Conservation (phyloP, 2,113 vertebrate species). For the cattle (Bos taurus) region DNA sequence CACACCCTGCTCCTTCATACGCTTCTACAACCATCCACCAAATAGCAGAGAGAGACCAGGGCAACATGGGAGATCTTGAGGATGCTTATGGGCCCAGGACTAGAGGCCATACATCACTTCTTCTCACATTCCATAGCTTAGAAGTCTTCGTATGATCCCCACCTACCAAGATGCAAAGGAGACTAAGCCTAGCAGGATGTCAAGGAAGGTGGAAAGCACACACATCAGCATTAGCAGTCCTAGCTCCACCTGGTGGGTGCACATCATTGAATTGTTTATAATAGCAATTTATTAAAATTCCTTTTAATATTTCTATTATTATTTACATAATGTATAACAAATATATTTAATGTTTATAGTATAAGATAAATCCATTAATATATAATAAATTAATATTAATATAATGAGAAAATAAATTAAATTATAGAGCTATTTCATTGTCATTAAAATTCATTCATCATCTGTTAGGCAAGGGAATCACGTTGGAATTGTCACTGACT, state of each 20-base stretch:
- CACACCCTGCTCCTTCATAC: rapidly evolving
- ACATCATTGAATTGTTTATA: background rate
- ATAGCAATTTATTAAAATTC: background rate
- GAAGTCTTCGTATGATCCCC: no score
- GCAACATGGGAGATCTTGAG: rapidly evolving
- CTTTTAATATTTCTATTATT: background rate
- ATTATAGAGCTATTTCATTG: background rate
- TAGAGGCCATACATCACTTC: background rate
- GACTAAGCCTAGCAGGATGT: background rate
- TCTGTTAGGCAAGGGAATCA: background rate
- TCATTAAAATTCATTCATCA: background rate
- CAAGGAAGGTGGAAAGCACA: rapidly evolving
- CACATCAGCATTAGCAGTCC: background rate
- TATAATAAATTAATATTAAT: background rate
- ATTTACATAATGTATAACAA: background rate
- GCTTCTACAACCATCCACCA: background rate
- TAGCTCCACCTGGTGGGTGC: background rate
- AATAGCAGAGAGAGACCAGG: background rate
- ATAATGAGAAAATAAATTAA: background rate
- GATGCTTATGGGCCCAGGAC: background rate
- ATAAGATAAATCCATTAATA: background rate
- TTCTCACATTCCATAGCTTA: background rate
- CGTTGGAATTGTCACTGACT: background rate
- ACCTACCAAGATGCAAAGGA: background rate
- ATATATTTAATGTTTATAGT: background rate